Percentiles rank a stretch among this genome's conserved stretches.
Conservation (phyloP, 2,888 invertebrate species). For the Macaria notata region DNA sequence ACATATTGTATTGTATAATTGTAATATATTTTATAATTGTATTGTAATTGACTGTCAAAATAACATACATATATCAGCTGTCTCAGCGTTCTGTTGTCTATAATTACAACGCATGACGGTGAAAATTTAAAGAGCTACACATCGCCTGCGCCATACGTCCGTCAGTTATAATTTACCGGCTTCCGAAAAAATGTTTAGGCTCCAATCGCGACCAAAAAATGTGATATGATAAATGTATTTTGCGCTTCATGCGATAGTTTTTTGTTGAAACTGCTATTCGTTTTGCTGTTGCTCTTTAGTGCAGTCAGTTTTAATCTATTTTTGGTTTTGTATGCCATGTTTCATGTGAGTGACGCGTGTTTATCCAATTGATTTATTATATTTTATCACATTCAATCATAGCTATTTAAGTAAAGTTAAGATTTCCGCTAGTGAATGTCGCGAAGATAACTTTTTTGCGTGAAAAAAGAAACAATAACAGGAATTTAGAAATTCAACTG, state of each 20-base stretch:
- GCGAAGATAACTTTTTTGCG: too few relatives aligned
- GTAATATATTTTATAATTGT: too few relatives aligned
- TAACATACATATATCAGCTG: too few relatives aligned
- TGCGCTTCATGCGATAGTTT: constrained; percentile 10
- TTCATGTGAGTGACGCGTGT: background rate
- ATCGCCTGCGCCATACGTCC: constrained; percentile 24
- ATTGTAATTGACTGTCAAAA: too few relatives aligned
- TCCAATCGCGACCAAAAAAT: constrained; percentile 3
- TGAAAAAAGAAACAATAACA: too few relatives aligned
- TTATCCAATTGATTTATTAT: background rate
- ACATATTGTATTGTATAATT: too few relatives aligned
- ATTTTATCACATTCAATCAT: too few relatives aligned
- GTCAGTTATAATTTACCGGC: constrained; percentile 31
- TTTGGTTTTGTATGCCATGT: background rate
- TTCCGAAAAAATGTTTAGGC: constrained; percentile 11
- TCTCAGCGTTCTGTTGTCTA: too few relatives aligned
- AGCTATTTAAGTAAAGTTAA: too few relatives aligned
- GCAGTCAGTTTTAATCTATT: constrained; percentile 1
- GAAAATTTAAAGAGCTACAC: constrained; percentile 34
- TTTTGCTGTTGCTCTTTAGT: constrained; percentile 1
- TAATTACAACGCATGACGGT: constrained; percentile 18
- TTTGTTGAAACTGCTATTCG: constrained; percentile 2
- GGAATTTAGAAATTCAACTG: too few relatives aligned
- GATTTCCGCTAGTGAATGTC: too few relatives aligned
- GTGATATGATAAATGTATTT: constrained; percentile 7